These are phyloP conservation scores for Iselma pallidipennis DNA, from an alignment of 2,888 invertebrate species.

Conservation along the genomic window DNA sequence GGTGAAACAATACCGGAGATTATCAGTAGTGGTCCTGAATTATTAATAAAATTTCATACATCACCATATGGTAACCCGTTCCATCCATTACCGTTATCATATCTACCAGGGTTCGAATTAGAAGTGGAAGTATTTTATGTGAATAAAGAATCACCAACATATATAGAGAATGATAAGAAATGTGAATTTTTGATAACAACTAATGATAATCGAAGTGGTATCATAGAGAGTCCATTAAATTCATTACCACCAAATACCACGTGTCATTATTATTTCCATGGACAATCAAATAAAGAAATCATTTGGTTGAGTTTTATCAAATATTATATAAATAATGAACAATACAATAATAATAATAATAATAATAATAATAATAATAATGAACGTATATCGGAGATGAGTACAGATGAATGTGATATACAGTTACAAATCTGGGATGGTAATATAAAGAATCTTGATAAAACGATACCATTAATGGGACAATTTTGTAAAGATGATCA, in stretches of 20 bases:
- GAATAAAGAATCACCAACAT: slow-evolving; percentile 74
- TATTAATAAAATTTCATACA: slow-evolving; percentile 80
- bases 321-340: slow-evolving; percentile 70
- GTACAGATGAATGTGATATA: slow-evolving; percentile 73
- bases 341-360: slow-evolving; percentile 55
- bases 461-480: slow-evolving; percentile 65
- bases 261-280: slow-evolving; percentile 78
- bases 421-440: slow-evolving; percentile 76
- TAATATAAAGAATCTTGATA: slow-evolving; percentile 54
- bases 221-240: slow-evolving; percentile 75
- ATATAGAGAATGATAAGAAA: slow-evolving; percentile 72
- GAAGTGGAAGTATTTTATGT: slow-evolving; percentile 80
- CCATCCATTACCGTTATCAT: slow-evolving; percentile 76
- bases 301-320: slow-evolving; percentile 85
- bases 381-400: slow-evolving; percentile 62
- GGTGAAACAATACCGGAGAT: slow-evolving; percentile 82
- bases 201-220: slow-evolving; percentile 69
- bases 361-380: neutral
- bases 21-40: slow-evolving; percentile 74
- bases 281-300: slow-evolving; percentile 69
- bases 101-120: slow-evolving; percentile 79
- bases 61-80: slow-evolving; percentile 82
- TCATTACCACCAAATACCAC: slow-evolving; percentile 81
- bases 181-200: slow-evolving; percentile 74
- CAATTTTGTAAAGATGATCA: slow-evolving; percentile 79